Base-by-base conservation (phyloP, 2,888 invertebrate genomes). In the Baronia brevicornis region DNA sequence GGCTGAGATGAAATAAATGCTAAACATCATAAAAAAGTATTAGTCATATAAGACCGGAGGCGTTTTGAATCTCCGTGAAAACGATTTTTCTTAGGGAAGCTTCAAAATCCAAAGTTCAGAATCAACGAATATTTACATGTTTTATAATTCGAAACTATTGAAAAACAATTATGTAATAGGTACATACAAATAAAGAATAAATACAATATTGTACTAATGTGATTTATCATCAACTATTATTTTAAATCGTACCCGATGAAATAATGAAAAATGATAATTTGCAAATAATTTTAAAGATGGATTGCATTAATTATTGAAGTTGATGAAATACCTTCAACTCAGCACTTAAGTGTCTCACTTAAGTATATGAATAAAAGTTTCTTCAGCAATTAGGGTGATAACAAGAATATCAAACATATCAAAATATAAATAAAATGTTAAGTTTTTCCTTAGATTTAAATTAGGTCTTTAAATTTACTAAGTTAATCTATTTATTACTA, bases 391-490 rank as follows among this genome's bases (percentile, higher is more conserved):
- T 59, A 54, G 56, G 48, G 39, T 44, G 39, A 49, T 55, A 48
- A 60, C 70, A 73, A 80, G 70, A 82, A 80, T 80, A 84, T 82
- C 82, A 82, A 82, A 60, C 79, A 84, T 84, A 84, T 82, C 82
- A 58, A 56, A 39, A 47, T 54, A 52, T 44, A 45, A 61, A 60
- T 60, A 46, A 23, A 49, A 46, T 43, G 48, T 52, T 52, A 58
- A 54, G 47, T 57, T 55, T 54, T 52, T 55, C 55, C 49, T 53
- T 56, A 64, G 57, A 55, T 51, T 54, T 46, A 46, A 44, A 46
- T 71, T 67, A 70, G 62, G 52, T 54, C 49, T 65, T 49, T 61
- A 55, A 61, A 59, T 57, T 46, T 51, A 50, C 66, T 63, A 65
- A 60, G 66, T 64, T 54, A 51, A 46, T 48, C 54, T 58, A 60